phyloP scores from a whole-genome alignment of 53 echinoderm and acorn worm genomes.

The Apostichopus leukothele region DNA sequence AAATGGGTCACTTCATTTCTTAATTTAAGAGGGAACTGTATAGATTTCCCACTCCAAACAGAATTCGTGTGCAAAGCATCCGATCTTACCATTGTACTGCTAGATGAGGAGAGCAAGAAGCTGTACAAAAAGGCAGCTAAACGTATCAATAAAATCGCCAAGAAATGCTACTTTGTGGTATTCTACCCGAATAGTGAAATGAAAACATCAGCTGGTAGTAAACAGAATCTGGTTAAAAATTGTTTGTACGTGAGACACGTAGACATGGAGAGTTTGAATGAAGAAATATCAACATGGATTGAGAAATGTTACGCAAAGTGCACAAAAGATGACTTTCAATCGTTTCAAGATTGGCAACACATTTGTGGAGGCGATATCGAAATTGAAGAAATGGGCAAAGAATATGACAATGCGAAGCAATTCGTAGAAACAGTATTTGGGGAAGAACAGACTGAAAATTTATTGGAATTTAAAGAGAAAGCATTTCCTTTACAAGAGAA shows the following conservation, averaged over 20 bases:
- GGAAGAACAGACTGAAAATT: background rate
- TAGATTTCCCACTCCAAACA: background rate
- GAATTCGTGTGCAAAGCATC: conserved; percentile 16
- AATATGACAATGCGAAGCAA: background rate
- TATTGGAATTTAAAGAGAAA: background rate
- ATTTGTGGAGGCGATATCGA: background rate
- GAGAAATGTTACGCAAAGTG: background rate
- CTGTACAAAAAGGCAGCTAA: background rate
- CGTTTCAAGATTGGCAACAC: background rate
- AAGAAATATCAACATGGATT: conserved; percentile 13
- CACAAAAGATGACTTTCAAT: background rate
- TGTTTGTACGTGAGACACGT: background rate
- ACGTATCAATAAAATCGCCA: background rate
- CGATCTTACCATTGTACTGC: background rate
- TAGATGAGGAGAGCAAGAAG: background rate
- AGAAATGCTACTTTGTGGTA: background rate
- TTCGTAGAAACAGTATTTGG: background rate
- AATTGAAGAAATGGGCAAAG: background rate
- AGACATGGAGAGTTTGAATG: background rate
- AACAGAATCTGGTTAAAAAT: background rate
- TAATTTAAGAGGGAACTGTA: conserved; percentile 6
- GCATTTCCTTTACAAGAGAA: conserved; percentile 7
- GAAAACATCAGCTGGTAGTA: background rate
- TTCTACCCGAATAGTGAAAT: background rate
- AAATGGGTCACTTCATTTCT: conserved; percentile 4